These are phyloP conservation scores for Leptinotarsa defecta DNA, from an alignment of 1,140 invertebrate species.

Conservation along the genomic window DNA sequence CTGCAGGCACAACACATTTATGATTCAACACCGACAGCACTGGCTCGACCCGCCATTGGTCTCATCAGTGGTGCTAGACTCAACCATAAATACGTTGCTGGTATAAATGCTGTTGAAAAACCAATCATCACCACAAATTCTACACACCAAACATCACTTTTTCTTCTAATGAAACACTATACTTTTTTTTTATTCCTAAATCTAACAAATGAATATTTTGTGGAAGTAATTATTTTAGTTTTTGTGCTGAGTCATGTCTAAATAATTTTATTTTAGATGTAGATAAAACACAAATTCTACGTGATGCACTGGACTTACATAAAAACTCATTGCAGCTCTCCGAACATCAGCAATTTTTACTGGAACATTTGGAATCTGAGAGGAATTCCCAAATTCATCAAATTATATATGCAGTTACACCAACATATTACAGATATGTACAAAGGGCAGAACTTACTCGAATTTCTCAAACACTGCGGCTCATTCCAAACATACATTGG, in stretches of 20 bases:
- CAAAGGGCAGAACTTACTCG: slow-evolving; percentile 96
- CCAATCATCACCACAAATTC: neutral
- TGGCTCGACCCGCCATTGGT: too few relatives aligned
- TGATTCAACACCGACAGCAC: too few relatives aligned
- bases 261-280: slow-evolving; percentile 11
- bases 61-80: too few relatives aligned
- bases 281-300: slow-evolving; percentile 29
- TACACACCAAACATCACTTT: too few relatives aligned
- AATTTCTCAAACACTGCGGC: slow-evolving; percentile 85
- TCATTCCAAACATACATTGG: slow-evolving; percentile 93
- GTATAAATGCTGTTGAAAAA: neutral
- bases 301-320: slow-evolving; percentile 46
- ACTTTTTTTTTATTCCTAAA: slow-evolving; percentile 33
- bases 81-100: too few relatives aligned
- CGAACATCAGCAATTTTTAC: slow-evolving; percentile 47
- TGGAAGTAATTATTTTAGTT: neutral
- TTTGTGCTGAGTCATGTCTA: neutral
- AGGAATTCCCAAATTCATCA: slow-evolving; percentile 56
- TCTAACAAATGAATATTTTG: slow-evolving; percentile 37
- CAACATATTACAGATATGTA: slow-evolving; percentile 84
- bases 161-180: neutral
- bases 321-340: slow-evolving; percentile 50
- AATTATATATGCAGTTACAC: slow-evolving; percentile 88
- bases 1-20: too few relatives aligned
- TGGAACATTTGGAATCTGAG: slow-evolving; percentile 42